Evolutionary conservation across 2,113 vertebrate genomes (phyloP), one percentile per base, ranked within the genome.

Genomic region (Pleuronectes platessa): DNA sequence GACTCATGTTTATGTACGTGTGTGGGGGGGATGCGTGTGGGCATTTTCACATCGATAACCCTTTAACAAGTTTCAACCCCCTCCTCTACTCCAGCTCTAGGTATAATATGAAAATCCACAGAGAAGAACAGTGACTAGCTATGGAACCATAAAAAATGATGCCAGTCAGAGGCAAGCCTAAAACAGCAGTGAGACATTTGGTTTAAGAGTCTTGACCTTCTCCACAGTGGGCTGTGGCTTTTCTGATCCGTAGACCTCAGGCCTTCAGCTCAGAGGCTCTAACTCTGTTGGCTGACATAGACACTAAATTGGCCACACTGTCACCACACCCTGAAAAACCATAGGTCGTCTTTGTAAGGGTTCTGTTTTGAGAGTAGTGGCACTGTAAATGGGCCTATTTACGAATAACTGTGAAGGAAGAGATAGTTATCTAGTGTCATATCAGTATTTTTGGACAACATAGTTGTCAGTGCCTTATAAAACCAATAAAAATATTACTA

Each of bases 181-280:
- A 88, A 86, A 84, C 76, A 78, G 87, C 67, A 86, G 74, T 51
- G 64, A 82, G 84, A 82, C 84, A 86, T 88, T 87, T 88, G 66
- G 55, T 77, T 78, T 66, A 70, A 63, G 63, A 83, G 76, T 60
- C 42, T 61, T 89, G 88, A 89, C 86, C 88, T 88, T 88, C 75
- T 83, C 79, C 21, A 23, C 53, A 73, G 69, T 58, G 58, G 67
- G 62, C 78, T 87, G 87, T 85, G 89, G 89, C 82, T 71, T 23
- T 31, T 86, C 81, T 81, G 71, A 88, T 80, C 62, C 66, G 70
- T 31, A 73, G 75, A 67, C 76, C 77, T 84, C 81, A 74, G 61
- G 55, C 24, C 68, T 47, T 86, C 68, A 79, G 62, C 79, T 81
- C 59, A 66, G 77, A 78, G 79, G 51, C 76, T 64, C 13, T 27